Evolutionary conservation across 92 coral and sea anemone species (phyloP).

Genomic region (Pocillopora meandrina): DNA sequence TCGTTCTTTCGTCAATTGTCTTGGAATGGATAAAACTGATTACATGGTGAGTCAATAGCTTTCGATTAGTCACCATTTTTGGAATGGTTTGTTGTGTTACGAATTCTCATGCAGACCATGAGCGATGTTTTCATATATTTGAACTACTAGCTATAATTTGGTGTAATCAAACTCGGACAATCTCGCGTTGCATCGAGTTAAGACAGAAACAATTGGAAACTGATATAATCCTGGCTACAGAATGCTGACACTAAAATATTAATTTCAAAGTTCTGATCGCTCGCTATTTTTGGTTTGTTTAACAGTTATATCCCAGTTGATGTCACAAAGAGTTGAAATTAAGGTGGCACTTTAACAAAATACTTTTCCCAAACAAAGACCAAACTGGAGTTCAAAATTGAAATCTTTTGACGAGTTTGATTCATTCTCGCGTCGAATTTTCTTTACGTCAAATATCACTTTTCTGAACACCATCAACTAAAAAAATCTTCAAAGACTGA

Average conservation of each 20-base stretch:
- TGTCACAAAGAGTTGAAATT: not conserved
- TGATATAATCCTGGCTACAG: not conserved
- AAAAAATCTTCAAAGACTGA: not conserved
- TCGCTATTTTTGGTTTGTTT: not conserved
- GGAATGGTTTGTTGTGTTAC: not conserved
- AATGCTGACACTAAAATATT: not conserved
- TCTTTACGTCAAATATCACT: not conserved
- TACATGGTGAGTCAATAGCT: not conserved
- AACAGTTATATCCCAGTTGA: not conserved
- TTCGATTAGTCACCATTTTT: not conserved
- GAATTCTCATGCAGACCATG: not conserved
- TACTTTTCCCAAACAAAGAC: not conserved
- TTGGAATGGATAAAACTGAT: not conserved
- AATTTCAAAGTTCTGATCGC: not conserved
- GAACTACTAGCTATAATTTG: not conserved
- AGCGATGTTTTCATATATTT: not conserved
- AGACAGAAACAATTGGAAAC: not conserved
- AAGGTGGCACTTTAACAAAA: not conserved
- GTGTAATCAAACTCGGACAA: not conserved
- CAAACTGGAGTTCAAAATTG: not conserved
- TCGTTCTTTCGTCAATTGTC: not conserved
- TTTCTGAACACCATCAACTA: not conserved
- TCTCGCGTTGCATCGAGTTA: not conserved
- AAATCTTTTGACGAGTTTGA: too few relatives aligned
- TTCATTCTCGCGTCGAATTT: too few relatives aligned